Base-by-base conservation (phyloP, 2,888 invertebrate species). In the Tipula confusa region DNA sequence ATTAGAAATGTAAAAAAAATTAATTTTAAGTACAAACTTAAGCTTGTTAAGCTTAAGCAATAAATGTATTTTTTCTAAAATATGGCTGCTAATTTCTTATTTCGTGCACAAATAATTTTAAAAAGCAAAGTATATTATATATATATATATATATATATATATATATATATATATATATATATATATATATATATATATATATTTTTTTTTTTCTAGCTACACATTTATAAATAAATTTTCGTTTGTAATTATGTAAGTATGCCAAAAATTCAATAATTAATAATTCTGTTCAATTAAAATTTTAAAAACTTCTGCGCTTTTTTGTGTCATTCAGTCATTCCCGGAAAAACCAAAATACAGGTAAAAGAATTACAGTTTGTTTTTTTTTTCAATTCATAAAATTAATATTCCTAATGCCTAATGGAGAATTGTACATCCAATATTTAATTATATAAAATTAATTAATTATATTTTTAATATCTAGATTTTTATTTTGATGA, bases 221-320 rank as follows among this genome's bases (percentile, higher is more conserved):
- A 64, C 64, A 64, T 64, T 64, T 64, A 64, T 64, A 64, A 33
- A 13, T 38, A 13, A 13, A 64, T 64, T 64, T 64, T 38, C 1
- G 64, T 64, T 64, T 64, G 64, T 9, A 64, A 64, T 64, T 24
- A 64, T n/a, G 24, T 64, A 18, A 48, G 15, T 18, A 15, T 48
- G 48, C 64, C 24, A 64, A 64, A 64, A 64, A 64, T n/a, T n/a
- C n/a, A n/a, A 64, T n/a, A 48, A 36, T 36, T 43, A 43, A n/a
- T n/a, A n/a, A 43, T 15, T 15, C 43, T 43, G 43, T 24, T 64
- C 24, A 64, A 64, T 64, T 64, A 24, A 24, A 24, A 24, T 64
- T 64, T 64, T 24, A 64, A 64, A 64, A 64, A 64, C 64, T 64
- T 64, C 64, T 64, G 64, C 64, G 64, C 64, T 64, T 24, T 64